phyloP scores from a whole-genome alignment of 2,797 vertebrate genomes.

The Phylloscopus collybita region DNA sequence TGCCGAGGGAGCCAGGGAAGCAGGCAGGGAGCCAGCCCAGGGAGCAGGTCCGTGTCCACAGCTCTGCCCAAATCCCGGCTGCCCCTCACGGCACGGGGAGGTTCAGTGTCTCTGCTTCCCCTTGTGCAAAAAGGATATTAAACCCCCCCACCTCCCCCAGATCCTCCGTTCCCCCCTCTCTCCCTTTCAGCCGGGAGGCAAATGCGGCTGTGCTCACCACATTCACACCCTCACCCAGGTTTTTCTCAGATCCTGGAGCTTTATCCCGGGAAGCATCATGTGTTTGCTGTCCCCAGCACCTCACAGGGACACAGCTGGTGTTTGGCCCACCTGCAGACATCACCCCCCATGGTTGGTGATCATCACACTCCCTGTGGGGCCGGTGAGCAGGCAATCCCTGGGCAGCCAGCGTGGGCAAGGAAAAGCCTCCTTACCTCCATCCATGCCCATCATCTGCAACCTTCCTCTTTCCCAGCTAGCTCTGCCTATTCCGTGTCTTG shows the following conservation, averaged over 20 bases:
- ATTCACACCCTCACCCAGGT: rapidly evolving
- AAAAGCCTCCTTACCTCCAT: neutral
- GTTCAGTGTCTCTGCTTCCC: neutral
- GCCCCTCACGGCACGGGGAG: rapidly evolving
- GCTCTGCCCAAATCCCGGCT: neutral
- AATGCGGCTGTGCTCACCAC: rapidly evolving
- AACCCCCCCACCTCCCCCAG: rapidly evolving
- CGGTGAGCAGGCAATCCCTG: rapidly evolving
- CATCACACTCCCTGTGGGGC: too few relatives aligned
- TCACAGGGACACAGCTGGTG: rapidly evolving
- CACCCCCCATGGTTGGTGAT: too few relatives aligned
- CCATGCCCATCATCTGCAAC: rapidly evolving
- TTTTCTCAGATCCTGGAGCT: neutral
- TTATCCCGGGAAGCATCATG: rapidly evolving
- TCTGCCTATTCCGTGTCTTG: neutral
- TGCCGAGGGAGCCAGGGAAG: neutral
- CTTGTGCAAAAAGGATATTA: neutral
- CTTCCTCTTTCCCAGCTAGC: neutral
- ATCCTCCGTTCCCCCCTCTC: neutral
- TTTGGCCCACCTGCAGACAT: rapidly evolving
- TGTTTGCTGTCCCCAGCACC: neutral
- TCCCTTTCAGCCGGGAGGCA: rapidly evolving
- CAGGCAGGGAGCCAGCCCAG: neutral
- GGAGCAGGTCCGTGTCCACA: rapidly evolving
- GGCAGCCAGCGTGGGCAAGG: rapidly evolving